Evolutionary conservation across 92 coral and sea anemone genomes (phyloP), one percentile per base, ranked within the genome.

Genomic region (Zoanthus solanderi): DNA sequence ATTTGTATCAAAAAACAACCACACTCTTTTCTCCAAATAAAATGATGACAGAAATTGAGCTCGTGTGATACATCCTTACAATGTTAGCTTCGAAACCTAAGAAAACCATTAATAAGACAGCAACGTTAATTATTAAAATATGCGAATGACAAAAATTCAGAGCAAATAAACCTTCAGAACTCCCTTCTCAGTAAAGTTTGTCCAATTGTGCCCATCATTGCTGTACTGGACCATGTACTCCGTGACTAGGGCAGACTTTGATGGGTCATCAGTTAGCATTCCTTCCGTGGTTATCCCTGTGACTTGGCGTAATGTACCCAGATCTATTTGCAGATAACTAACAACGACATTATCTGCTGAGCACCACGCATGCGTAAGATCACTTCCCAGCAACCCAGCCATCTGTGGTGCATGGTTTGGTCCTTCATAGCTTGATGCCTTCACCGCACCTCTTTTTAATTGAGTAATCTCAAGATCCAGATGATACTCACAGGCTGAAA

Each of bases 301-400:
- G 31, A 78, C 53, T 9, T 78, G 84, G 7, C 8, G 57, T 0
- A 78, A 52, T 9, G 84, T 58, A 6, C 84, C 84, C 65, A 78
- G 71, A 10, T 78, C 84, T 4, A 78, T 17, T 60, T 78, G 84
- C 30, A 78, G 84, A 65, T 78, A 78, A 37, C 9, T 60, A 17
- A 30, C 54, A n/a, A 46, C 58, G 1, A 11, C 12, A 16, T 32
- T n/a, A 37, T 78, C 31, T 1, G 32, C 52, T 12, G 84, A 71
- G 58, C 84, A 78, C 84, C 84, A 78, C 56, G 84, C 84, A 34
- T 78, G 71, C 53, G 50, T 37, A 50, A 78, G 14, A 23, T 78
- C 72, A 78, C 30, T 78, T 7, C 84, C 84, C 14, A 34, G 84
- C 53, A 78, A 32, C 9, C 71, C 65, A 7, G 53, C 84, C 84